Percentiles rank a stretch among this genome's conserved stretches.
These are phyloP conservation scores for Chloebia gouldiae DNA, from an alignment of 2,113 vertebrate genomes.

Conservation along the genomic window DNA sequence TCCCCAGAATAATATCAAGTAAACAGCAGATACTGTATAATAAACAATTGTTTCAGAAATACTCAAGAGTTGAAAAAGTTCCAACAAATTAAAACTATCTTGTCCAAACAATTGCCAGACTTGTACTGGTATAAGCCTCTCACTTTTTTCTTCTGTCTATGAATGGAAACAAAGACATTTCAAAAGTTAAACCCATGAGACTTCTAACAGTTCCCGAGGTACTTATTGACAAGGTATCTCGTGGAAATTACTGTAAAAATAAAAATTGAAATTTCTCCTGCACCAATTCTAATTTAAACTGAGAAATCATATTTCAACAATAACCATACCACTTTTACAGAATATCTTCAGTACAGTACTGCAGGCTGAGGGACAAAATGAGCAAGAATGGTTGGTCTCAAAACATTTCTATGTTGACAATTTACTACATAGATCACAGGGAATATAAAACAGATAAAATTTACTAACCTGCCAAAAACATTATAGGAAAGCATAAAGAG, in stretches of 20 bases:
- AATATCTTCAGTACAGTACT: not conserved
- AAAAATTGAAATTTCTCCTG: not conserved
- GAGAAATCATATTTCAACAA: not conserved
- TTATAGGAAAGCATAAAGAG: not conserved
- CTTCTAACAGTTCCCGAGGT: not conserved
- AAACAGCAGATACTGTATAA: not conserved
- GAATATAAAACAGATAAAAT: not conserved
- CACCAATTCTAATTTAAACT: not conserved
- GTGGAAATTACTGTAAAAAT: not conserved
- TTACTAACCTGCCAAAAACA: not conserved
- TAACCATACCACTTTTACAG: not conserved
- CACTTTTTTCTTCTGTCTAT: not conserved
- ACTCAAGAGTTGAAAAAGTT: not conserved
- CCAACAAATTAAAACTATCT: not conserved
- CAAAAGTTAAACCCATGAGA: conserved; percentile 3
- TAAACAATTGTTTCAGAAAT: not conserved
- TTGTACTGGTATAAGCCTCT: not conserved
- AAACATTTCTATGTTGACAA: not conserved
- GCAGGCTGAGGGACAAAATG: not conserved
- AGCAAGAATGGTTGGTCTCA: not conserved
- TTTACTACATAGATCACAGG: not conserved
- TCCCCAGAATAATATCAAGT: not conserved
- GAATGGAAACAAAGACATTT: conserved; percentile 9
- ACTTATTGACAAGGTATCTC: not conserved
- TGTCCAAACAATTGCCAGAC: not conserved